A percentile compares a stretch with the other conserved stretches of the same genome.
phyloP scores from a whole-genome alignment of 1,140 invertebrate genomes.

The Drosophila seguyi region DNA sequence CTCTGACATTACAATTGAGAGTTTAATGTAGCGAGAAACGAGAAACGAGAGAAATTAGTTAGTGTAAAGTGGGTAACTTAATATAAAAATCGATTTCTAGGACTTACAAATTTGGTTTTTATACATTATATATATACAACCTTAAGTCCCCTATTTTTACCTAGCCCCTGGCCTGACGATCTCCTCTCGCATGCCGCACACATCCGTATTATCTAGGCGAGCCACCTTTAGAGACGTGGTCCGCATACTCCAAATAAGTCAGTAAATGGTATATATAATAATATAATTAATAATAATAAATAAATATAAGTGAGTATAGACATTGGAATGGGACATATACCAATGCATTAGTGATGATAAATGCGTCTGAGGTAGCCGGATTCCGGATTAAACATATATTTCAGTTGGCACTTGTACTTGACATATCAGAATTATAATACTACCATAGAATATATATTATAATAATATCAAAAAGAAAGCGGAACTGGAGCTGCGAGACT shows the following conservation, averaged over 20 bases:
- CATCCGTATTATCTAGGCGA: slow-evolving; percentile 36
- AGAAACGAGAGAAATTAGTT: too few relatives aligned
- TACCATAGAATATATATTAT: neutral
- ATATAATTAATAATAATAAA: slow-evolving; percentile 5
- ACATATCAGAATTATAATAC: neutral
- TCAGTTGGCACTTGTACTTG: neutral
- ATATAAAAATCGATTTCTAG: too few relatives aligned
- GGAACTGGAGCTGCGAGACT: slow-evolving; percentile 11
- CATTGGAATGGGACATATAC: neutral
- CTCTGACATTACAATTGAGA: too few relatives aligned
- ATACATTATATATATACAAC: too few relatives aligned
- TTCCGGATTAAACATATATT: slow-evolving; percentile 36
- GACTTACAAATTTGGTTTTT: too few relatives aligned
- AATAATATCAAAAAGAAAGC: slow-evolving; percentile 10
- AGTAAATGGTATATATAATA: neutral
- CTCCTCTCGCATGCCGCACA: slow-evolving; percentile 12
- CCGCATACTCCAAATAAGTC: slow-evolving; percentile 19
- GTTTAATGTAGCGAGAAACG: too few relatives aligned
- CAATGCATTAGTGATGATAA: slow-evolving; percentile 2
- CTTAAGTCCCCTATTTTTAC: neutral
- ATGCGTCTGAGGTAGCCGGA: slow-evolving; percentile 18
- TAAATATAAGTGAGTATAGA: neutral
- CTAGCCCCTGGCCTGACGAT: slow-evolving; percentile 26
- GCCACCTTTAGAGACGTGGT: slow-evolving; percentile 36
- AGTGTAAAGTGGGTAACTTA: too few relatives aligned